These are phyloP conservation scores for Nomada fucata DNA, from an alignment of 2,888 invertebrate species.

Conservation along the genomic window DNA sequence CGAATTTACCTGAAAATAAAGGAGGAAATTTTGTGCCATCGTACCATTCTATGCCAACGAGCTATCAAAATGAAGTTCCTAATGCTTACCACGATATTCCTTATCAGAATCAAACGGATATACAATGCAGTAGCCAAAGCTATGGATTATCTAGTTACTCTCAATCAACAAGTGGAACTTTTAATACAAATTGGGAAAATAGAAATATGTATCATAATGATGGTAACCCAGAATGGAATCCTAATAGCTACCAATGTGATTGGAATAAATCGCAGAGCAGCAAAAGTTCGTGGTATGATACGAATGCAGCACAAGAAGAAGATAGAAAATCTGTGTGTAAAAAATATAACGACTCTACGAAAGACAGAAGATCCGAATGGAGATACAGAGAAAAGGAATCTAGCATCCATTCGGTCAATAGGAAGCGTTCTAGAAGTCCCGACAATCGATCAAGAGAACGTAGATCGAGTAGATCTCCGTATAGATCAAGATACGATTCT, in stretches of 20 bases:
- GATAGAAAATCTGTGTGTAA: slow-evolving; percentile 33
- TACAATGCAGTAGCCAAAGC: slow-evolving; percentile 58
- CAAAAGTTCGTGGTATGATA: slow-evolving; percentile 48
- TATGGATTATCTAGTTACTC: slow-evolving; percentile 60
- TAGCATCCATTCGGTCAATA: slow-evolving; percentile 41
- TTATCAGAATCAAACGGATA: slow-evolving; percentile 61
- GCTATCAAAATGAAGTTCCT: slow-evolving; percentile 60
- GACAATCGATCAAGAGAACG: slow-evolving; percentile 60
- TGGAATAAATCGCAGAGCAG: slow-evolving; percentile 53
- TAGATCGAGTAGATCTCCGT: slow-evolving; percentile 62
- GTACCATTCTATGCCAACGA: slow-evolving; percentile 60
- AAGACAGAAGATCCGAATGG: slow-evolving; percentile 59
- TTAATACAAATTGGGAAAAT: slow-evolving; percentile 69
- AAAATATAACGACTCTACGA: slow-evolving; percentile 41
- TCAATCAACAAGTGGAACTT: slow-evolving; percentile 57
- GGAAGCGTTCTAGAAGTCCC: slow-evolving; percentile 73
- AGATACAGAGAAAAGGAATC: slow-evolving; percentile 60
- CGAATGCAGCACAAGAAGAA: slow-evolving; percentile 39
- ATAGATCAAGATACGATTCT: slow-evolving; percentile 65
- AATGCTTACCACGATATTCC: slow-evolving; percentile 66
- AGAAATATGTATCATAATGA: slow-evolving; percentile 41
- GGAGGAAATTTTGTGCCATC: slow-evolving; percentile 56
- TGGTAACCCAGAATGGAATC: slow-evolving; percentile 50
- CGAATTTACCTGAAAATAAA: slow-evolving; percentile 68
- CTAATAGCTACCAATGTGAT: slow-evolving; percentile 45